These are phyloP conservation scores for Sturnira hondurensis DNA, from an alignment of 2,113 vertebrate genomes.

Conservation along the genomic window DNA sequence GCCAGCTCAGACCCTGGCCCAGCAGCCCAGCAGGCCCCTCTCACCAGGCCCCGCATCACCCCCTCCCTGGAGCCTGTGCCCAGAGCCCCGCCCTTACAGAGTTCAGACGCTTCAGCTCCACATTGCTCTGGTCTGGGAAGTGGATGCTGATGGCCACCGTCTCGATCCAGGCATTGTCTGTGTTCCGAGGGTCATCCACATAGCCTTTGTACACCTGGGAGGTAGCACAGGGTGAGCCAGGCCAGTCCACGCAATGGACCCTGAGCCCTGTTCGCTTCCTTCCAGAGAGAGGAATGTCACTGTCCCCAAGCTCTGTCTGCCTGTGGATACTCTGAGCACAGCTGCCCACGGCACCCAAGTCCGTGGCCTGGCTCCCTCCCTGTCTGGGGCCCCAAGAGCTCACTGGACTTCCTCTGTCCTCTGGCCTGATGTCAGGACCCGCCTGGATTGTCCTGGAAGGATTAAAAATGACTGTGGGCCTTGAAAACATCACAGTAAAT, in stretches of 20 bases:
- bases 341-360: rapidly evolving
- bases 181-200: slow-evolving; percentile 92
- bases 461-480: rapidly evolving
- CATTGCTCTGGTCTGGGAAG: slow-evolving; percentile 77
- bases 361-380: not conserved
- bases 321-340: not conserved
- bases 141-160: slow-evolving; percentile 87
- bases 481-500: not conserved
- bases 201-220: slow-evolving; percentile 90
- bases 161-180: slow-evolving; percentile 95
- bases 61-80: rapidly evolving
- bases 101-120: slow-evolving; percentile 80
- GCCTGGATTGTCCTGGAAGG: not conserved
- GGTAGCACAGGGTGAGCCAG: not conserved
- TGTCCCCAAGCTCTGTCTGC: rapidly evolving
- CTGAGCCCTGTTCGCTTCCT: not conserved
- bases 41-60: rapidly evolving
- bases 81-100: slow-evolving; percentile 62
- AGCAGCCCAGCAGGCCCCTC: not conserved
- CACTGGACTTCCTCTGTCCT: not conserved
- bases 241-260: rapidly evolving
- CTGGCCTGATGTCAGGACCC: not conserved
- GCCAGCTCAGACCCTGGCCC: not conserved
- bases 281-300: not conserved
- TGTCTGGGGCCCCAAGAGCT: rapidly evolving